phyloP scores from a whole-genome alignment of 2,797 vertebrate genomes.

The Oophaga sylvatica region DNA sequence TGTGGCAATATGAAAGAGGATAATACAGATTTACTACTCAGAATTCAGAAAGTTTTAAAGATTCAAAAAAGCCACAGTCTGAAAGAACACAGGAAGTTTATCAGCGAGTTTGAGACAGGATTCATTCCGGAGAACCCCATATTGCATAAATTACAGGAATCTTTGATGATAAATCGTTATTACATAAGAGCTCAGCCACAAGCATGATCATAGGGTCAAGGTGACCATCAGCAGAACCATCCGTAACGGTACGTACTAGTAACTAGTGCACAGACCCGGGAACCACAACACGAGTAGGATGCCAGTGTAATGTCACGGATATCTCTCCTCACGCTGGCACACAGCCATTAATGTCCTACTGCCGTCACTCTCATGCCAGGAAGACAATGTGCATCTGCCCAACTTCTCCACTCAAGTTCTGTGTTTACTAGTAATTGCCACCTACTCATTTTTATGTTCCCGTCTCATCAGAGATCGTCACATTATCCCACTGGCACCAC shows the following conservation, averaged over 20 bases:
- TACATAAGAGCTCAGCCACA: conserved; percentile 8
- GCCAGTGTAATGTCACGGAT: background rate
- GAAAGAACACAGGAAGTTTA: background rate
- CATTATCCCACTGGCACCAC: background rate
- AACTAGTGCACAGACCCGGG: background rate
- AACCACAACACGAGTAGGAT: background rate
- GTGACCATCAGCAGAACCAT: conserved; percentile 15
- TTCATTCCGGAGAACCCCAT: background rate
- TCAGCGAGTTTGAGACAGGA: no score
- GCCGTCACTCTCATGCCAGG: conserved; percentile 23
- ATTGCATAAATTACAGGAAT: background rate
- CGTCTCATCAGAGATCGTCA: background rate
- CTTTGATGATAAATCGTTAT: background rate
- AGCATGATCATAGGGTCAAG: background rate
- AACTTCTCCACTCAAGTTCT: background rate
- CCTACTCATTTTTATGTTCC: background rate
- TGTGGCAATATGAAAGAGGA: no score
- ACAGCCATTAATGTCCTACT: background rate
- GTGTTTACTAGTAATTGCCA: background rate
- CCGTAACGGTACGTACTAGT: background rate
- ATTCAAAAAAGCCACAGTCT: no score
- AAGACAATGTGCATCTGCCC: background rate
- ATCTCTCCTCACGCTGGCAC: conserved; percentile 1
- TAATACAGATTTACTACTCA: no score
- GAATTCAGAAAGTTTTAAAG: no score